Conservation (phyloP, 1,140 invertebrate genomes). For the Cydia fagiglandana region DNA sequence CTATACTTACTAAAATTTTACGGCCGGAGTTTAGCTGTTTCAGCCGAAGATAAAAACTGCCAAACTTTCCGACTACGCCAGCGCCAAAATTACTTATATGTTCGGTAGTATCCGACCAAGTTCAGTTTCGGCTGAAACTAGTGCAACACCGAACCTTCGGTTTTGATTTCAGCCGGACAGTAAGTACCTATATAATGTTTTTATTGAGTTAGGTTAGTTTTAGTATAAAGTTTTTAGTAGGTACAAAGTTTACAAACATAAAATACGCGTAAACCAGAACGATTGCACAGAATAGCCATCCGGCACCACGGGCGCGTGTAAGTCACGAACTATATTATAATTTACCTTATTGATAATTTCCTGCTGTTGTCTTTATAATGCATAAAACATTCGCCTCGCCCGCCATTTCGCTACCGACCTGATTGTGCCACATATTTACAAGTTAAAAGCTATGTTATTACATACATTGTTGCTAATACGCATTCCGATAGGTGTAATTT, state of each 20-base stretch:
- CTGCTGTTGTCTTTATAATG: conserved; percentile 23
- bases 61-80: too few species aligned
- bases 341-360: conserved; percentile 29
- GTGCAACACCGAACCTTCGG: too few species aligned
- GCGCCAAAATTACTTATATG: too few species aligned
- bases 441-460: neutral
- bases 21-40: too few species aligned
- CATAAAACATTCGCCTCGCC: conserved; percentile 4
- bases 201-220: too few species aligned
- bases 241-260: neutral
- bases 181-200: too few species aligned
- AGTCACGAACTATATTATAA: conserved; percentile 27
- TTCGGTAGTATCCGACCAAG: too few species aligned
- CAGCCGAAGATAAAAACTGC: too few species aligned
- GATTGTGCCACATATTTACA: neutral
- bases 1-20: too few species aligned
- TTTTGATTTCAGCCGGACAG: too few species aligned
- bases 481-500: neutral
- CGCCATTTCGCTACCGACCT: conserved; percentile 11
- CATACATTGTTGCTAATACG: conserved; percentile 9
- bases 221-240: too few species aligned
- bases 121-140: too few species aligned
- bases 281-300: conserved; percentile 10
- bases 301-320: neutral
- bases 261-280: neutral